phyloP scores from a whole-genome alignment of 23 tunicate genomes.

The Phallusia fumigata region DNA sequence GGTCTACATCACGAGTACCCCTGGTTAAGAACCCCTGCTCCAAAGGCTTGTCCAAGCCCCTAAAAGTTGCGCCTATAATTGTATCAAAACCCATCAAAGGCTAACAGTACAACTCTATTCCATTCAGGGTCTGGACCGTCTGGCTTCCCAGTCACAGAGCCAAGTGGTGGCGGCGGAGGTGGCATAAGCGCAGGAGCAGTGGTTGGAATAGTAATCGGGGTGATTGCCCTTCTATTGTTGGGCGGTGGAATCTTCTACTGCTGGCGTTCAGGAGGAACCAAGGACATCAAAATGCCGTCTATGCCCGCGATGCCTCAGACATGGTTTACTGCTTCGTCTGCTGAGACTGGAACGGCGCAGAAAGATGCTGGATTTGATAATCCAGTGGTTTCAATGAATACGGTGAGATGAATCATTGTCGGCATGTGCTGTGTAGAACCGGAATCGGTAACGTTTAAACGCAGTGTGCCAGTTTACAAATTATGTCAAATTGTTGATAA shows the following conservation, averaged over 20 bases:
- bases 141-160: conserved; percentile 33
- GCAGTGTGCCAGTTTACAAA: no score
- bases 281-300: conserved; percentile 43
- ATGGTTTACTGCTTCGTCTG: conserved; percentile 13
- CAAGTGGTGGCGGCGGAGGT: conserved; percentile 10
- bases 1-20: no score
- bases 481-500: no score
- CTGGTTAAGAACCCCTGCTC: no score
- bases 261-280: conserved; percentile 23
- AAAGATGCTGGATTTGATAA: conserved; percentile 59
- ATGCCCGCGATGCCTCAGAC: neutral
- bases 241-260: conserved; percentile 35
- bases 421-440: no score
- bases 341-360: neutral
- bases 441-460: no score
- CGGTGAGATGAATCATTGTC: conserved; percentile 6
- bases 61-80: no score
- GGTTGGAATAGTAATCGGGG: conserved; percentile 56
- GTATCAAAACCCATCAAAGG: no score
- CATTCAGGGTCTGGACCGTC: neutral
- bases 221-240: conserved; percentile 31
- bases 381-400: conserved; percentile 33
- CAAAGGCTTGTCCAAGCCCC: no score
- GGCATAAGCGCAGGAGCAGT: conserved; percentile 60
- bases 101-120: no score